Evolutionary conservation across 2,113 vertebrate genomes (phyloP).

Genomic region (Enhydra lutris): DNA sequence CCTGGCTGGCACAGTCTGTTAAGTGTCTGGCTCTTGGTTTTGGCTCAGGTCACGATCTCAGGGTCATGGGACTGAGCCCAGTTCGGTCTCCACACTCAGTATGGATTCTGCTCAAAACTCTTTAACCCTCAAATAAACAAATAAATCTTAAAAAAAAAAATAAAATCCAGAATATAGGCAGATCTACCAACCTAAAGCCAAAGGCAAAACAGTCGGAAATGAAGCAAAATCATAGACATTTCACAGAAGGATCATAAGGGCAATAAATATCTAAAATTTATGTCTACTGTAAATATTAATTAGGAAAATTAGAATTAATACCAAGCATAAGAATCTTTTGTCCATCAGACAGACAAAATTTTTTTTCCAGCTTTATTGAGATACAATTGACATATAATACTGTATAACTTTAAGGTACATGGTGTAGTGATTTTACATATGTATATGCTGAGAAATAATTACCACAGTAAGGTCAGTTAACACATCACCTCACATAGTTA

Average conservation of each 20-base stretch:
- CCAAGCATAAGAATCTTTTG: background rate
- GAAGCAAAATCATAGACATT: background rate
- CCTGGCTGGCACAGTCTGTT: background rate
- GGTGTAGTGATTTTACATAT: background rate
- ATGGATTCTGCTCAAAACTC: background rate
- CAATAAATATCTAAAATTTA: background rate
- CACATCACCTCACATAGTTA: background rate
- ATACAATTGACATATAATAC: background rate
- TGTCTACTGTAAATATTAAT: background rate
- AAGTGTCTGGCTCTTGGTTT: background rate
- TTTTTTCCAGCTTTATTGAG: background rate
- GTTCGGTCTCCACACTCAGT: background rate
- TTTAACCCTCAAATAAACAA: background rate
- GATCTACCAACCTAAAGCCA: background rate
- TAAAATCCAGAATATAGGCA: background rate
- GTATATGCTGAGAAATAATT: background rate
- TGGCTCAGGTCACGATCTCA: background rate
- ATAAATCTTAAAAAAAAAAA: background rate
- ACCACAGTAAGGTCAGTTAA: background rate
- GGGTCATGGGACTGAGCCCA: background rate
- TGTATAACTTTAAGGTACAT: background rate
- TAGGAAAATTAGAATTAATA: slow-evolving; percentile 14
- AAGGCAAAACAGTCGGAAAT: background rate
- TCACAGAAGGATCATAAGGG: background rate
- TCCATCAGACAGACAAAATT: background rate